Percentiles rank a stretch among this genome's conserved stretches.
phyloP scores from a whole-genome alignment of 2,888 invertebrate species.

The Sceliomorpha sp. region DNA sequence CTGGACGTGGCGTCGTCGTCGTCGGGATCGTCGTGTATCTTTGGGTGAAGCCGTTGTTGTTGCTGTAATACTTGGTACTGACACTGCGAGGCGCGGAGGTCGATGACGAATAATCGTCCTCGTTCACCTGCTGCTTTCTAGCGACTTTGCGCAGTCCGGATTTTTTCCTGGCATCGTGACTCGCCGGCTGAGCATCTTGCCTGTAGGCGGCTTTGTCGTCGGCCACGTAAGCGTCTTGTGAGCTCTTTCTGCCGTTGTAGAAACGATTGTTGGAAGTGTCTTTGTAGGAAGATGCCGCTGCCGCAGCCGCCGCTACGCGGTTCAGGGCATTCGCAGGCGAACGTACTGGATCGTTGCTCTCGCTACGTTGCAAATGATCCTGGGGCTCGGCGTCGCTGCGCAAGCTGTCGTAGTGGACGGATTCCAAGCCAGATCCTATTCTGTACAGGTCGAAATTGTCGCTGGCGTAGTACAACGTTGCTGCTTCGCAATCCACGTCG shows the following conservation, averaged over 20 bases:
- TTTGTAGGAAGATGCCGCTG: slow-evolving; percentile 70
- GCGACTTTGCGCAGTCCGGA: slow-evolving; percentile 68
- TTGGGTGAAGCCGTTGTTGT: slow-evolving; percentile 44
- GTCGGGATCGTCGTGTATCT: too few relatives aligned
- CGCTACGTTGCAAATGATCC: slow-evolving; percentile 76
- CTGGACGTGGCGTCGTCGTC: slow-evolving; percentile 33
- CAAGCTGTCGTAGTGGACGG: slow-evolving; percentile 74
- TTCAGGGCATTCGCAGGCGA: slow-evolving; percentile 73
- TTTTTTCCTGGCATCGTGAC: slow-evolving; percentile 62
- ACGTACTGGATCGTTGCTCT: slow-evolving; percentile 80
- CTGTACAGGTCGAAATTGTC: slow-evolving; percentile 89
- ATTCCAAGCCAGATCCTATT: slow-evolving; percentile 86
- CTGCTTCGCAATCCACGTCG: slow-evolving; percentile 92
- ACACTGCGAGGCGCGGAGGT: slow-evolving; percentile 60
- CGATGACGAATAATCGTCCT: slow-evolving; percentile 60
- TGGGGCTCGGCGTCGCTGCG: slow-evolving; percentile 75
- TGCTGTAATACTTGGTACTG: slow-evolving; percentile 41
- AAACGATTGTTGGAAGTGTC: slow-evolving; percentile 70
- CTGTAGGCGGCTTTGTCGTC: slow-evolving; percentile 81
- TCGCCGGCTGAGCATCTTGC: slow-evolving; percentile 78
- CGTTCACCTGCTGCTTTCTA: slow-evolving; percentile 68
- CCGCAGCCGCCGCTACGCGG: slow-evolving; percentile 67
- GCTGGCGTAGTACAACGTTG: slow-evolving; percentile 89
- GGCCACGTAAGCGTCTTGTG: slow-evolving; percentile 68
- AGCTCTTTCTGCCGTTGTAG: slow-evolving; percentile 69